phyloP scores from a whole-genome alignment of 1,140 invertebrate genomes.

The Drosophila melanogaster region Release_6_plus_ISO1_MT NT_033779.5:7398001-7398500 shows the following conservation, averaged over 20 bases:
- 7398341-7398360: neutral
- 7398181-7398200: constrained; percentile 42
- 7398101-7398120: constrained; percentile 48
- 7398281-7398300: constrained; percentile 2
- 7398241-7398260: constrained; percentile 18
- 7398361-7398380: constrained; percentile 44
- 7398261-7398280: neutral
- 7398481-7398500: constrained; percentile 55
- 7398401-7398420: constrained; percentile 64
- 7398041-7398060: constrained; percentile 32
- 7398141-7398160: constrained; percentile 7
- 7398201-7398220: constrained; percentile 33
- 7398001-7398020: neutral
- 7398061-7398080: constrained; percentile 48
- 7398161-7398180: constrained; percentile 19
- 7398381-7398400: constrained; percentile 65
- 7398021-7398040: neutral
- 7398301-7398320: neutral
- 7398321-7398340: neutral
- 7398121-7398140: constrained; percentile 46
- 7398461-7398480: constrained; percentile 65
- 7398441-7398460: constrained; percentile 30
- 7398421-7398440: constrained; percentile 78
- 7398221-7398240: constrained; percentile 71
- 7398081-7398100: constrained; percentile 11